These are phyloP conservation scores for Charaxes varanes DNA, from an alignment of 1,140 invertebrate species.

Conservation along the genomic window DNA sequence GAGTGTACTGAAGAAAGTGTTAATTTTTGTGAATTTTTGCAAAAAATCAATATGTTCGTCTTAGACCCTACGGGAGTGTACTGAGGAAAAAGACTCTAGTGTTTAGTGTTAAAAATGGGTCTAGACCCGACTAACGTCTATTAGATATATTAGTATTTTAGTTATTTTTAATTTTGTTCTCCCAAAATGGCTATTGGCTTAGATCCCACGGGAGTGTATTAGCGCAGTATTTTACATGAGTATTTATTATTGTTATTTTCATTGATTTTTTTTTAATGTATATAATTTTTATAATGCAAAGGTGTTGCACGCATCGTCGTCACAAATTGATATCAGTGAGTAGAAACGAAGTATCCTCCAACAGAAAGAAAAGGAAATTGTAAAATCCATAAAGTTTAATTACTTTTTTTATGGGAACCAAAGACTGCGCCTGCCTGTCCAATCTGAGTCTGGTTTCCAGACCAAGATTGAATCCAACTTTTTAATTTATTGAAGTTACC, in stretches of 20 bases:
- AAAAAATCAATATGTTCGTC: conserved; percentile 46
- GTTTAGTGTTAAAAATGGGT: conserved; percentile 39
- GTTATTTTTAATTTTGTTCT: conserved; percentile 16
- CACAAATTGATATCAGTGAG: conserved; percentile 55
- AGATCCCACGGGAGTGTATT: conserved; percentile 55
- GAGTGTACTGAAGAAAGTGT: conserved; percentile 49
- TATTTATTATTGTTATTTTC: conserved; percentile 21
- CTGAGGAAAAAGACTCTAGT: conserved; percentile 35
- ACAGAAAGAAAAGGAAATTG: conserved; percentile 57
- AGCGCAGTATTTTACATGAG: conserved; percentile 32
- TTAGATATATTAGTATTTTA: conserved; percentile 35
- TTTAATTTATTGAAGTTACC: conserved; percentile 69
- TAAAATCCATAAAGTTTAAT: conserved; percentile 25
- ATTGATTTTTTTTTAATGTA: conserved; percentile 20
- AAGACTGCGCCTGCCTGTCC: conserved; percentile 59
- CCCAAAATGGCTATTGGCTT: conserved; percentile 40
- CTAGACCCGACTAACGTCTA: conserved; percentile 65
- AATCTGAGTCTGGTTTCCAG: conserved; percentile 32
- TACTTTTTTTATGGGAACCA: conserved; percentile 57
- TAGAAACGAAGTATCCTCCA: conserved; percentile 53
- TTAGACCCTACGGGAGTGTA: conserved; percentile 56
- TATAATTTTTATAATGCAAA: conserved; percentile 31
- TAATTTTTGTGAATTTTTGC: conserved; percentile 26
- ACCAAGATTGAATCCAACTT: conserved; percentile 32
- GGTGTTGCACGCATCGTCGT: conserved; percentile 38